These are phyloP conservation scores for Dinoponera quadriceps DNA, from an alignment of 1,140 invertebrate genomes.

Conservation along the genomic window DNA sequence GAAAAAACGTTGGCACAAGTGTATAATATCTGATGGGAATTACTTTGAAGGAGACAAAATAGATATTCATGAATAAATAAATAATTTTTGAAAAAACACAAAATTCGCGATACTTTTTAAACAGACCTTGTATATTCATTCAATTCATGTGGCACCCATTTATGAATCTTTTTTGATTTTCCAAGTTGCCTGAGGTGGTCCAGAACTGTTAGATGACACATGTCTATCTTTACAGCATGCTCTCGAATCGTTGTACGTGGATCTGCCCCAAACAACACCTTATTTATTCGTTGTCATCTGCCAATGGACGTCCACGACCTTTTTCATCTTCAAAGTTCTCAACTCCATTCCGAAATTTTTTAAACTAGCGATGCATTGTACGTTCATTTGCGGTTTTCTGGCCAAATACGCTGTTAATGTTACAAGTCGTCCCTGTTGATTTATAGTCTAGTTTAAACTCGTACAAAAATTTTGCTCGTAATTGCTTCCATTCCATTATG, in stretches of 20 bases:
- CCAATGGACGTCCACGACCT: too few relatives aligned
- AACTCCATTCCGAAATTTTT: constrained; percentile 1
- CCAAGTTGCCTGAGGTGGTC: neutral
- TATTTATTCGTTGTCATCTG: neutral
- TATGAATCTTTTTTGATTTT: neutral
- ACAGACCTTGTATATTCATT: neutral
- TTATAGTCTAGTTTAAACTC: neutral
- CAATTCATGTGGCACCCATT: constrained; percentile 2
- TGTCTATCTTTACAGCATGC: neutral
- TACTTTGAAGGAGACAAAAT: too few relatives aligned
- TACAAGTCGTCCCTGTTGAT: neutral
- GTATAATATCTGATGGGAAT: too few relatives aligned
- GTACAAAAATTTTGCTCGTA: neutral
- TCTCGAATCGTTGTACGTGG: neutral
- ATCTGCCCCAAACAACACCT: too few relatives aligned
- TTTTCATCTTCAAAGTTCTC: neutral
- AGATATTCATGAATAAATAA: too few relatives aligned
- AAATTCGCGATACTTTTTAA: too few relatives aligned
- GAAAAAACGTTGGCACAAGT: too few relatives aligned
- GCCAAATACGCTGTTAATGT: constrained; percentile 1
- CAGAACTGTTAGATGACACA: neutral
- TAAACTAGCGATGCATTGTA: neutral
- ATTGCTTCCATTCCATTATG: too few relatives aligned
- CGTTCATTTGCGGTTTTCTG: neutral
- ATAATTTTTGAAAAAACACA: too few relatives aligned